Base-by-base conservation (phyloP, 2,113 vertebrate genomes). In the Trichomycterus rosablanca region DNA sequence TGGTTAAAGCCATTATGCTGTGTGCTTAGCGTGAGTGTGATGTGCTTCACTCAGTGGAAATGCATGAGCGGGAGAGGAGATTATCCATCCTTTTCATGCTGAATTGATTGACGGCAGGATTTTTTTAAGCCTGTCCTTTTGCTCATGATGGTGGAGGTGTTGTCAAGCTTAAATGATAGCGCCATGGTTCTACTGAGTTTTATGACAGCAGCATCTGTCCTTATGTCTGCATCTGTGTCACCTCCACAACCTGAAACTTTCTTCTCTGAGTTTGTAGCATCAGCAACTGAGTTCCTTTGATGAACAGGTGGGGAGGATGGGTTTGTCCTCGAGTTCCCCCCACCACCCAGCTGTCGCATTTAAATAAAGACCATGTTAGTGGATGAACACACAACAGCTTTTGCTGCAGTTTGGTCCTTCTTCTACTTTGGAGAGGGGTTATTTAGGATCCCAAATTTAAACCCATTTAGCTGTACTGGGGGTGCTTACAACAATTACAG, bases 171-270 rank as follows among this genome's bases (percentile, higher is more conserved):
- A 22, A 40, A 24, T 12, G 51, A 34, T 52, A n/a, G 11, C 18
- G 26, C 32, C 24, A 24, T 43, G 37, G 45, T 40, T 68, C 50
- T 34, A 20, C 40, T 32, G 72, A 34, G 44, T 20, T 18, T 46
- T 15, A 52, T 65, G 63, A 71, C 63, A 72, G 67, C 63, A 66
- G 55, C 75, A 74, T 72, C 67, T 77, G 72, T 72, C 70, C 49
- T 44, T 40, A 16, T 59, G 5, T 58, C 52, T 46, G 40, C 58
- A 60, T 22, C 51, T 40, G 14, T 50, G 54, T 58, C 63, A 53
- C 57, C 43, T 61, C 30, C 42, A 35, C n/a, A 39, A 26, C 56
- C 23, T n/a, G 26, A 57, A 66, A 70, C 28, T 70, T 65, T 45
- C 52, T 20, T 32, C 7, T 2, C 40, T 39, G 66, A 55, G 62